Conservation (phyloP, 37 sponge, comb jelly and placozoan species). For the Amphimedon queenslandica region DNA sequence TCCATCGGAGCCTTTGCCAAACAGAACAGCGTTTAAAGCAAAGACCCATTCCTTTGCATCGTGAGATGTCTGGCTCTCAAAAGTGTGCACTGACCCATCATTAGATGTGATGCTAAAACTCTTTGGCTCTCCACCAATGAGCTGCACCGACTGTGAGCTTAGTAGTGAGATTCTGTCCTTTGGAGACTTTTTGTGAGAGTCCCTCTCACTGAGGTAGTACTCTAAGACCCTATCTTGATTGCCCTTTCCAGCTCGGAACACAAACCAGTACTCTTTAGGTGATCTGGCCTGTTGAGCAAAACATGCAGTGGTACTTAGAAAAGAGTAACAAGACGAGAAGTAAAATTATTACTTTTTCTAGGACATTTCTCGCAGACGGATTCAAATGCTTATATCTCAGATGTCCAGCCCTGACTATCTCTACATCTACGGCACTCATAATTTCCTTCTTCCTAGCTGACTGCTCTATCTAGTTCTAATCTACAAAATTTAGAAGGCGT, state of each 20-base stretch:
- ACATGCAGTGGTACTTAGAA: too few relatives aligned
- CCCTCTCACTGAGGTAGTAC: slow-evolving; percentile 31
- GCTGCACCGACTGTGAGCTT: not conserved
- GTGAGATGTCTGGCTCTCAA: slow-evolving; percentile 19
- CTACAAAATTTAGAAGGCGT: not conserved
- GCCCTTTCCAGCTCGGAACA: slow-evolving; percentile 18
- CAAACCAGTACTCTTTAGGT: slow-evolving; percentile 43
- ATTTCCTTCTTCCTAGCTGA: not conserved
- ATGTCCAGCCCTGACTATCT: not conserved
- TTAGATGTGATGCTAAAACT: slow-evolving; percentile 22
- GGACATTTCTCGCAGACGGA: not conserved
- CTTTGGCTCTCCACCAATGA: slow-evolving; percentile 8
- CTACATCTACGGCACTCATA: not conserved
- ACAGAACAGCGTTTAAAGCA: slow-evolving; percentile 61
- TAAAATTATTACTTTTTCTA: too few relatives aligned
- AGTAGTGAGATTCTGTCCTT: slow-evolving; percentile 21
- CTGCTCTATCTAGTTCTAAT: not conserved
- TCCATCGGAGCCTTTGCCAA: slow-evolving; percentile 35
- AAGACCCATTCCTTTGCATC: slow-evolving; percentile 43
- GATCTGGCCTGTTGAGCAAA: slow-evolving; percentile 29
- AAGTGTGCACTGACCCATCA: slow-evolving; percentile 17
- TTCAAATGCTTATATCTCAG: not conserved
- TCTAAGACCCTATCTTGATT: slow-evolving; percentile 21
- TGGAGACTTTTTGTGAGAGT: slow-evolving; percentile 20
- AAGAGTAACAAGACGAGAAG: too few relatives aligned